These are phyloP conservation scores for Aspidiotus rigidus DNA, from an alignment of 2,888 invertebrate species.

Conservation along the genomic window DNA sequence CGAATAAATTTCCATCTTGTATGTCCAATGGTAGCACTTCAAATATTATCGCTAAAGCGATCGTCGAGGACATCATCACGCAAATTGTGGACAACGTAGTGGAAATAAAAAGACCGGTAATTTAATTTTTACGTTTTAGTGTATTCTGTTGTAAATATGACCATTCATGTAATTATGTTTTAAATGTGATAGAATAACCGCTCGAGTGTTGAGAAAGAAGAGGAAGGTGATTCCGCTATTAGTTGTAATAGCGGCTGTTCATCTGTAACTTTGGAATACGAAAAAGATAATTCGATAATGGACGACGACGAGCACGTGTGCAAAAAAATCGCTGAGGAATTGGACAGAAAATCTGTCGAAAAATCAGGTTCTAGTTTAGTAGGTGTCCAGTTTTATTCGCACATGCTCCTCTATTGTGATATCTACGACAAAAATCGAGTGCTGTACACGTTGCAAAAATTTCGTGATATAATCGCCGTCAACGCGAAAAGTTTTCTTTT, in stretches of 20 bases:
- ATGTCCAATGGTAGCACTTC: slow-evolving; percentile 6
- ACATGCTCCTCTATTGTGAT: slow-evolving; percentile 70
- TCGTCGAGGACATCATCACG: slow-evolving; percentile 22
- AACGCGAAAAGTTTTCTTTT: slow-evolving; percentile 65
- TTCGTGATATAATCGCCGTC: slow-evolving; percentile 61
- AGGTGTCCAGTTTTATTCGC: slow-evolving; percentile 54
- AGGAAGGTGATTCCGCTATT: slow-evolving; percentile 28
- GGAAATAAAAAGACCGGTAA: slow-evolving; percentile 11
- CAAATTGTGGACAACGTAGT: slow-evolving; percentile 30
- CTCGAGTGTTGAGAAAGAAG: slow-evolving; percentile 15
- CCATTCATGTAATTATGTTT: no score
- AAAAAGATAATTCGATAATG: slow-evolving; percentile 6
- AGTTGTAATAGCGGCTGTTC: slow-evolving; percentile 28
- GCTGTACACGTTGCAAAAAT: slow-evolving; percentile 62
- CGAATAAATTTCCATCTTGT: not conserved
- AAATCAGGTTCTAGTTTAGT: slow-evolving; percentile 18
- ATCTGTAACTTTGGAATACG: slow-evolving; percentile 25
- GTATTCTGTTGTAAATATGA: not conserved
- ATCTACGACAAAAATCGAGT: slow-evolving; percentile 66
- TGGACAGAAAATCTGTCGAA: slow-evolving; percentile 25
- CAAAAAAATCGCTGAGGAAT: slow-evolving; percentile 17
- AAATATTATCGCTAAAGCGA: slow-evolving; percentile 10
- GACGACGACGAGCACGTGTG: slow-evolving; percentile 13
- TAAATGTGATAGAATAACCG: no score
- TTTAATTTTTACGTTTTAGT: not conserved